A percentile compares a stretch with the other conserved stretches of the same genome.
Conservation (phyloP, 2,888 invertebrate species). For the Syrista parreyssii region DNA sequence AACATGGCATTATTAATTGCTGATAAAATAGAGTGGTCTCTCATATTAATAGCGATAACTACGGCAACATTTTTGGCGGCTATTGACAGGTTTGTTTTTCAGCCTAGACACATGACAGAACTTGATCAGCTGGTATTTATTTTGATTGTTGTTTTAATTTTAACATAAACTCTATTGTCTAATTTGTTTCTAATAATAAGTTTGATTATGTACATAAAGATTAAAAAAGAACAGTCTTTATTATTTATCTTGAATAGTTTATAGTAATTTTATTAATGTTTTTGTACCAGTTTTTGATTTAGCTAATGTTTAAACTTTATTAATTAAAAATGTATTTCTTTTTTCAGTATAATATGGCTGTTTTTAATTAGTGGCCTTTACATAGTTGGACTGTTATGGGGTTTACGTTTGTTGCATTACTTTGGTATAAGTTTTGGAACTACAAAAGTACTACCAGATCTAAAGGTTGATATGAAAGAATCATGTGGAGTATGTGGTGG, state of each 20-base stretch:
- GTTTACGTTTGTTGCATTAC: constrained; percentile 42
- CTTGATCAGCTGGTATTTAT: not conserved
- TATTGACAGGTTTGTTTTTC: not conserved
- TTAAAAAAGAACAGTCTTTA: too few species aligned
- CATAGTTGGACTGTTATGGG: constrained; percentile 46
- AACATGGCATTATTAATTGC: too few species aligned
- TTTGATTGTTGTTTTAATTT: not conserved
- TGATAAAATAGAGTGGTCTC: too few species aligned
- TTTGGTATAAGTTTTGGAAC: constrained; percentile 36
- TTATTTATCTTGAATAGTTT: constrained; percentile 11
- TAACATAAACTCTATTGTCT: not conserved
- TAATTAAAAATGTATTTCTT: constrained; percentile 7
- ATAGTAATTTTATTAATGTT: constrained; percentile 20
- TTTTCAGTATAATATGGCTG: constrained; percentile 49
- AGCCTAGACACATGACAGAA: not conserved
- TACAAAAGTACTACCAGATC: constrained; percentile 22
- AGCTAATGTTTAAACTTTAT: not conserved
- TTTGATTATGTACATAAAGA: too few species aligned
- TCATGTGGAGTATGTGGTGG: constrained; percentile 55
- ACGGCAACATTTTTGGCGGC: not conserved
- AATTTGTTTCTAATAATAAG: too few species aligned
- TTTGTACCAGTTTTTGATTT: constrained; percentile 15
- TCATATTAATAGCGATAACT: not conserved
- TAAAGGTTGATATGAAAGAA: constrained; percentile 20
- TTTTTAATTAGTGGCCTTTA: constrained; percentile 42